These are phyloP conservation scores for Sebastes hubbsi DNA, from an alignment of 2,797 vertebrate genomes.

Conservation along the genomic window DNA sequence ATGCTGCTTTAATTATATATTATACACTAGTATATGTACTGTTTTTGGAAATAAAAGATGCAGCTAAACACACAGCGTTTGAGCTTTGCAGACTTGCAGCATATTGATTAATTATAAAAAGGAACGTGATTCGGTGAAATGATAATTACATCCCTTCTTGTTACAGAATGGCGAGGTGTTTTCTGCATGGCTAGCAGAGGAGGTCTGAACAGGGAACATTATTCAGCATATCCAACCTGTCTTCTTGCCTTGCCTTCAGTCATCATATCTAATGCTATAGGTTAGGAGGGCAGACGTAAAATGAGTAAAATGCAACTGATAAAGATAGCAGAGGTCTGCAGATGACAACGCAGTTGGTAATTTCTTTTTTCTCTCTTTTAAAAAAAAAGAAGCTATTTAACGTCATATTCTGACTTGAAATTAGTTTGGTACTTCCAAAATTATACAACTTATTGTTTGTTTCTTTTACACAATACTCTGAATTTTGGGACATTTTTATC, in stretches of 20 bases:
- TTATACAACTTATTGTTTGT: background rate
- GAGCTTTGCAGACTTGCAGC: background rate
- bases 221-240: conserved; percentile 18
- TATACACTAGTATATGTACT: background rate
- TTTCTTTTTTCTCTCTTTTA: too few species aligned
- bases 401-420: background rate
- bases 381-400: background rate
- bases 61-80: background rate
- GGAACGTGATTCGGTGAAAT: background rate
- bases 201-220: conserved; percentile 12
- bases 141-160: conserved; percentile 17
- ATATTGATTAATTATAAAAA: background rate
- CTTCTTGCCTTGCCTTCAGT: background rate
- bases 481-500: background rate
- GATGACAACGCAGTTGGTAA: background rate
- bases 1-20: background rate
- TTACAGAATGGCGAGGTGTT: conserved; percentile 6
- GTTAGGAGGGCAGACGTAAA: conserved; percentile 5
- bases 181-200: conserved; percentile 6
- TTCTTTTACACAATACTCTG: background rate
- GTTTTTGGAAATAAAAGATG: background rate
- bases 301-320: conserved; percentile 1
- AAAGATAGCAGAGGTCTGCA: conserved; percentile 1
- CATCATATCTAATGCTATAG: background rate
- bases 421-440: background rate